A percentile compares a stretch with the other conserved stretches of the same genome.
phyloP scores from a whole-genome alignment of 2,113 vertebrate genomes.

The Tamias sibiricus region DNA sequence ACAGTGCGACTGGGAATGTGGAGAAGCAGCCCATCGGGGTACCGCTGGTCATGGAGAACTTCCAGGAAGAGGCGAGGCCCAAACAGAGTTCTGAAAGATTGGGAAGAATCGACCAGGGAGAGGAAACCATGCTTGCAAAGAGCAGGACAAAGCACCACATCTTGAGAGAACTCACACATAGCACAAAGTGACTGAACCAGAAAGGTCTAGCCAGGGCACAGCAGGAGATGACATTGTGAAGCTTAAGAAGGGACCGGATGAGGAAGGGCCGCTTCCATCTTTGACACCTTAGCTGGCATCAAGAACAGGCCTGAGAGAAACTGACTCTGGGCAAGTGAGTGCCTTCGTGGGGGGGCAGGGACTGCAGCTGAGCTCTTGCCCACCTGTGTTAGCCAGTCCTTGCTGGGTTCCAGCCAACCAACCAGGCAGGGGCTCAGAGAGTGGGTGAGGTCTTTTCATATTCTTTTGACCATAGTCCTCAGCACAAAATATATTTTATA shows the following conservation, averaged over 20 bases:
- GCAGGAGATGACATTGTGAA: not conserved
- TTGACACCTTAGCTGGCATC: not conserved
- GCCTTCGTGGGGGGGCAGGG: not conserved
- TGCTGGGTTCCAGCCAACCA: not conserved
- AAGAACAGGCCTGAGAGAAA: not conserved
- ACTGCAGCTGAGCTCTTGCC: not conserved
- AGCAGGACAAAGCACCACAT: not conserved
- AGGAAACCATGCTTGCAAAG: not conserved
- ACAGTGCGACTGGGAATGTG: not conserved
- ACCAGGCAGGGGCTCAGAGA: not conserved
- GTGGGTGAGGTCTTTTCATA: not conserved
- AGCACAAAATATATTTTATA: not conserved
- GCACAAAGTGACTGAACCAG: too few relatives aligned
- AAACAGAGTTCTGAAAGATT: not conserved
- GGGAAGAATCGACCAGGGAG: not conserved
- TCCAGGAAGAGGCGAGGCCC: not conserved
- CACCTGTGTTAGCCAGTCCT: not conserved
- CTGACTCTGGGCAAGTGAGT: not conserved
- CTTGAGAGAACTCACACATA: not conserved
- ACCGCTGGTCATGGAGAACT: not conserved
- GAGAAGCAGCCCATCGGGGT: not conserved
- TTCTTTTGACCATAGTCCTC: not conserved
- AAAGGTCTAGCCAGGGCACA: not conserved
- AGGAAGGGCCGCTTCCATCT: not conserved
- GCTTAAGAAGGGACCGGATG: not conserved